Base-by-base conservation (phyloP, 2,888 invertebrate genomes). In the Anarsia innoxiella region DNA sequence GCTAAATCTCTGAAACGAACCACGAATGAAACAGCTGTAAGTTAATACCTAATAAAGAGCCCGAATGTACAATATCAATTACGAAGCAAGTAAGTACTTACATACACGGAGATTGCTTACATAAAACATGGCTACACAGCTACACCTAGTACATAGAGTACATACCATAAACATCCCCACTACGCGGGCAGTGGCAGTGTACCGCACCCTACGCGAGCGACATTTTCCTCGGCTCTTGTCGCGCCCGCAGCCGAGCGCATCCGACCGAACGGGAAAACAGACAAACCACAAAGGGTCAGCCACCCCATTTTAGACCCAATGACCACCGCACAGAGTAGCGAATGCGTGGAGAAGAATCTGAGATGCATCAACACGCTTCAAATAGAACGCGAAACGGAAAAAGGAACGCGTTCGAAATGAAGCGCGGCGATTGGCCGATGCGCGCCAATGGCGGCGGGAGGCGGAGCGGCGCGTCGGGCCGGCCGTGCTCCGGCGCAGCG, bases 311-410 rank as follows among this genome's bases (percentile, higher is more conserved):
- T 13, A 37, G 36, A 56, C 51, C 40, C 38, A 59, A 58, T 0
- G 0, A 0, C 2, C 0, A 0, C 1, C 0, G 0, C 0, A 8
- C 56, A 72, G 36, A 50, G 64, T 55, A 36, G 8, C 56, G 43
- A 64, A 43, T 61, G 1, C 23, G 2, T 9, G 36, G 23, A 36
- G 32, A 36, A 31, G 37, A 41, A 44, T 27, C 27, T 48, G 61
- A 59, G 71, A 74, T 67, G 73, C 74, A 70, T 78, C 75, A 70
- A 54, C 71, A 74, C 75, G 79, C 82, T 79, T 80, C 80, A 74
- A 77, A 82, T 83, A 76, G 73, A 77, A 78, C 71, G 72, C 73
- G 71, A 74, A 74, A 76, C 66, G 77, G 80, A 74, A 80, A 79
- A 80, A 76, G 72, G 75, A 78, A 73, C 73, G 72, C 74, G 72